Evolutionary conservation across 2,797 vertebrate species (phyloP), one percentile per base, ranked within the genome.

Genomic region (Mallotus villosus): DNA sequence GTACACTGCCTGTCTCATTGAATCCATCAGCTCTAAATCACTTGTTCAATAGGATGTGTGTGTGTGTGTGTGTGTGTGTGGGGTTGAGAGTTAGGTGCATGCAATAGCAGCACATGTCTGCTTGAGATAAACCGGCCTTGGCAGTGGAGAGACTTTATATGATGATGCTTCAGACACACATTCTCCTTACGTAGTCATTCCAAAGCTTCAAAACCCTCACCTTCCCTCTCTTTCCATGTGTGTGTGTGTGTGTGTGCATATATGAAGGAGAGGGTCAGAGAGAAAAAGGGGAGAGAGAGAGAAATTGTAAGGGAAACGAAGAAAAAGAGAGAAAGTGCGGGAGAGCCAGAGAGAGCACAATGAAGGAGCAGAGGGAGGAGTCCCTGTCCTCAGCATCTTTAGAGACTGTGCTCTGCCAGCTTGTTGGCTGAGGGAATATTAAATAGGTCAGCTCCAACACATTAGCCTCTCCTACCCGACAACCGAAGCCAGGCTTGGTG

Each of bases 401-500:
- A 55, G 69, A 34, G 72, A 57, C 27, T 78, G 70, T 49, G 61
- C 76, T 81, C 22, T 14, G 70, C 77, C 53, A 64, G 14, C 29
- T 53, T 29, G 32, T 63, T 49, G 63, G 51, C 19, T 32, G 3
- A 34, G 68, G 85, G 78, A 73, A 74, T 53, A 64, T 77, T 80
- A 93, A 93, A 92, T 92, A 93, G 94, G 91, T 93, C 93, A 93
- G 62, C 4, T 60, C 82, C 67, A 67, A 88, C 72, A 83, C 80
- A 92, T 84, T 74, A 85, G 80, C 74, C 86, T 90, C 89, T 88
- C 89, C 89, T 85, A 85, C 88, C 80, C 80, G 88, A 86, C 81
- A 85, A 85, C 83, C 2, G 12, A 3, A 76, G 80, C 78, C 75
- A 85, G 80, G 22, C 71, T 77, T 81, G 76, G 85, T 71, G 67